Evolutionary conservation across 1,140 invertebrate species (phyloP), one percentile per base, ranked within the genome.

Genomic region (Drosophila serrata): DNA sequence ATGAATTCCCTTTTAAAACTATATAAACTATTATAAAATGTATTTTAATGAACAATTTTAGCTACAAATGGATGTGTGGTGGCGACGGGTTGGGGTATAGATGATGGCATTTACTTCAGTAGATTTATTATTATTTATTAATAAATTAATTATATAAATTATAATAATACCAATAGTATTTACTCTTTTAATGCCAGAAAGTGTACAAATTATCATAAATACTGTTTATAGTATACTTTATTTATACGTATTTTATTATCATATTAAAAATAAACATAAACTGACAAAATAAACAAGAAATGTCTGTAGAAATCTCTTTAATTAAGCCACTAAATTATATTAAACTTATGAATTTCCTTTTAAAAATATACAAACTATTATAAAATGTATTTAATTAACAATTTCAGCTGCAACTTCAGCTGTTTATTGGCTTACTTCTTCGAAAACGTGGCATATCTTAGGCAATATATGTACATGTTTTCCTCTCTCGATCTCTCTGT

Each of bases 391-490:
- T 35, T 51, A 33, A 33, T 33, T 33, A 33, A 33, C 12, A 15
- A 29, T 51, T 11, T 33, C 17, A 19, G 15, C 15, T 7, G 22
- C 8, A 35, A 22, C 22, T 37, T 51, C 60, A 31, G 22, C 45
- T 56, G 39, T 55, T 39, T 37, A 60, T 46, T 56, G 29, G 37
- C 58, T 33, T 33, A 42, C 51, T 42, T 70, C 42, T 43, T 58
- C 33, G 40, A 45, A 35, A 19, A 46, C 27, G 29, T 39, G 55
- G 42, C 56, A 76, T 75, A 55, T 58, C 68, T 67, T 37, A 31
- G 56, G 49, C 59, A 46, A 85, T 86, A 85, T 86, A 69, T 74
- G 73, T 74, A 84, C 80, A 85, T 74, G 24, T 64, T 80, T 43
- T 53, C 55, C 40, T 70, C 43, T 56, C 29, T 53, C 39, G n/a